Conservation (phyloP, 2,797 vertebrate genomes). For the Pagetopsis macropterus region DNA sequence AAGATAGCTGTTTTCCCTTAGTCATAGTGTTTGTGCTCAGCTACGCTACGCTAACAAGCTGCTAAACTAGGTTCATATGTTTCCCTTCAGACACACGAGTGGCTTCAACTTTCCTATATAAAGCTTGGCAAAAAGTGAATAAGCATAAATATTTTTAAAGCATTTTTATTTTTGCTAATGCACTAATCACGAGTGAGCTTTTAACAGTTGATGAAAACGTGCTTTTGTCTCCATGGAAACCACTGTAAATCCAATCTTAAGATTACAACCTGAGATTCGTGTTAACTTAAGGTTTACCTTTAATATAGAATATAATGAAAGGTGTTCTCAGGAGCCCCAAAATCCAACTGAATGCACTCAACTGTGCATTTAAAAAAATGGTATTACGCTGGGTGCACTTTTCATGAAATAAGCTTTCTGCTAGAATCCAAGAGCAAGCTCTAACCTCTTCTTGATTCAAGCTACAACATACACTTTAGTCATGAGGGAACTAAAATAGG, state of each 20-base stretch:
- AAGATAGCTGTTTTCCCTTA: no score
- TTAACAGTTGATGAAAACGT: not conserved
- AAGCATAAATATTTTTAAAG: no score
- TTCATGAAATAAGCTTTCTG: slow-evolving; percentile 22
- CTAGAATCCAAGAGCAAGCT: slow-evolving; percentile 36
- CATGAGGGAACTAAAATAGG: slow-evolving; percentile 17
- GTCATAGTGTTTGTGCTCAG: not conserved
- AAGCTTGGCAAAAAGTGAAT: not conserved
- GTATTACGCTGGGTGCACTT: slow-evolving; percentile 7
- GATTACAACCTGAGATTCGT: slow-evolving; percentile 9
- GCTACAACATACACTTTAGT: slow-evolving; percentile 31
- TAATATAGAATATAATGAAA: no score
- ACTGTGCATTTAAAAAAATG: slow-evolving; percentile 42
- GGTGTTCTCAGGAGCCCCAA: slow-evolving; percentile 22
- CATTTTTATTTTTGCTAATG: no score
- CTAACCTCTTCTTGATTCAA: slow-evolving; percentile 28
- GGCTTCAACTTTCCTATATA: not conserved
- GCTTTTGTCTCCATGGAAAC: not conserved
- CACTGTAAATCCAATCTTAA: not conserved
- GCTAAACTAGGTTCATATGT: not conserved
- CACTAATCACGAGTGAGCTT: not conserved
- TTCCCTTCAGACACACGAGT: not conserved
- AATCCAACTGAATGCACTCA: slow-evolving; percentile 20
- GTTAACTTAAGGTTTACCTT: not conserved
- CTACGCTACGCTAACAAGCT: not conserved